A percentile compares a stretch with the other conserved stretches of the same genome.
These are phyloP conservation scores for Rhea americana DNA, from an alignment of 2,113 vertebrate species.

Conservation along the genomic window DNA sequence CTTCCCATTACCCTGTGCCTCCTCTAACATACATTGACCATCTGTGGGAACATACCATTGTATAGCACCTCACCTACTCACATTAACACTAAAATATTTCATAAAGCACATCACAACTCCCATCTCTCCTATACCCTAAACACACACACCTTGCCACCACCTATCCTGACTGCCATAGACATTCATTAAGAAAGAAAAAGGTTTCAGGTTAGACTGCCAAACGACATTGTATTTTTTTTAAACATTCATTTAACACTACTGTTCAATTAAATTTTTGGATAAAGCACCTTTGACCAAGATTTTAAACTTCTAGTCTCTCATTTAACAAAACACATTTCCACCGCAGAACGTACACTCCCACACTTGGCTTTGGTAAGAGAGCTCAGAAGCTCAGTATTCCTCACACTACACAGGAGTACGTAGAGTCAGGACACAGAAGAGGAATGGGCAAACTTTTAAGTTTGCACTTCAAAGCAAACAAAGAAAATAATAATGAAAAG, in stretches of 20 bases:
- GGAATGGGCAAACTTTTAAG: not conserved
- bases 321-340: not conserved
- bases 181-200: not conserved
- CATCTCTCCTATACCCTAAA: not conserved
- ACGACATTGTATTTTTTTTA: not conserved
- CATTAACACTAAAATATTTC: not conserved
- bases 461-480: not conserved
- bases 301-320: not conserved
- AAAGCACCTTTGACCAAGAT: not conserved
- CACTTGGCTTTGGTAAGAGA: not conserved
- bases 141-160: accelerated
- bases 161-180: not conserved
- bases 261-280: not conserved
- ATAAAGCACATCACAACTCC: not conserved
- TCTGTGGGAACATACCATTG: accelerated
- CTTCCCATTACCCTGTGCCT: not conserved
- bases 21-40: not conserved
- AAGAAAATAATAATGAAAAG: not conserved
- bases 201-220: not conserved
- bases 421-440: not conserved
- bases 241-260: not conserved
- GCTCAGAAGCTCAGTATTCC: not conserved
- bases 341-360: not conserved
- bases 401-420: not conserved
- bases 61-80: not conserved